A percentile compares a stretch with the other conserved stretches of the same genome.
These are phyloP conservation scores for Diarsia mendica DNA, from an alignment of 2,888 invertebrate species.

Conservation along the genomic window DNA sequence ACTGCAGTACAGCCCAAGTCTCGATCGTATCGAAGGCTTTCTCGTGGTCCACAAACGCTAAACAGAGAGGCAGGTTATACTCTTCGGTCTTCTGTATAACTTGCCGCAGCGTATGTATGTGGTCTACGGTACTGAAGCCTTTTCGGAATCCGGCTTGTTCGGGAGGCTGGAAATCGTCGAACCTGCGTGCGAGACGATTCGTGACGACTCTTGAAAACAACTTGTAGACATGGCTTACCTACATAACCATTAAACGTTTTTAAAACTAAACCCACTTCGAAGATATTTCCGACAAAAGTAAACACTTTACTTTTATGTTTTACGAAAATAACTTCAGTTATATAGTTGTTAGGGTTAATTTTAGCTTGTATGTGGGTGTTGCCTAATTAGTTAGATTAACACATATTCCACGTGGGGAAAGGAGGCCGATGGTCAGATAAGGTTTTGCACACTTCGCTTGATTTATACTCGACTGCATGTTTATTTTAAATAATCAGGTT, in stretches of 20 bases:
- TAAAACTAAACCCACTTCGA: constrained; percentile 36
- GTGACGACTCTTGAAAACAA: too few species aligned
- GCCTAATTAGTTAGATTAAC: constrained; percentile 59
- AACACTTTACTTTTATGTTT: constrained; percentile 36
- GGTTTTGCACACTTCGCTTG: constrained; percentile 62
- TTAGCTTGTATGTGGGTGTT: constrained; percentile 45
- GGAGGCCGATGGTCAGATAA: constrained; percentile 61
- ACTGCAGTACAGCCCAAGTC: too few species aligned
- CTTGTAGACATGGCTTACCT: too few species aligned
- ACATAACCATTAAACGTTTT: constrained; percentile 41
- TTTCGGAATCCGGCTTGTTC: too few species aligned
- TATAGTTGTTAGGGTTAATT: constrained; percentile 40
- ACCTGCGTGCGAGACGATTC: too few species aligned
- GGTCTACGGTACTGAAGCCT: too few species aligned
- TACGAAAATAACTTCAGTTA: constrained; percentile 36
- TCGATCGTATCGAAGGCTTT: too few species aligned
- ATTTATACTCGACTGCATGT: constrained; percentile 58
- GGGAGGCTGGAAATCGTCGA: too few species aligned
- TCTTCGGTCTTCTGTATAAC: too few species aligned
- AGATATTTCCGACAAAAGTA: constrained; percentile 44
- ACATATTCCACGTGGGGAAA: constrained; percentile 58
- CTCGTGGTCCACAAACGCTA: too few species aligned
- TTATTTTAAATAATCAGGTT: constrained; percentile 55
- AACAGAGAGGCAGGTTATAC: too few species aligned
- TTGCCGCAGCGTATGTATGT: too few species aligned